Evolutionary conservation across 2,888 invertebrate species (phyloP).

Genomic region (Stramonita haemastoma): DNA sequence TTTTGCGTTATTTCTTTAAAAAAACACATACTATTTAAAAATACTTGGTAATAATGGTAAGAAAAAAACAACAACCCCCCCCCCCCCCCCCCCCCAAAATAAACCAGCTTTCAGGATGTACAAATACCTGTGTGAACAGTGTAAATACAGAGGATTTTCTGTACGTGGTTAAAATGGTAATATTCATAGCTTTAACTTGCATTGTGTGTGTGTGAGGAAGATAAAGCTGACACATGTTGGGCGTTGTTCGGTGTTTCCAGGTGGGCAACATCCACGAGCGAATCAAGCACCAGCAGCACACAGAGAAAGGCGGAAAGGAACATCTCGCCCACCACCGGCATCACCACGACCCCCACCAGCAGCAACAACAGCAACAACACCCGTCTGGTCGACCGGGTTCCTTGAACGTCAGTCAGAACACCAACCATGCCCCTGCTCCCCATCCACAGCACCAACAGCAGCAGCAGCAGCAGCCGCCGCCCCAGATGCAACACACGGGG

Average conservation of each 20-base stretch:
- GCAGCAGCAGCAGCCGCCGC: slow-evolving; percentile 38
- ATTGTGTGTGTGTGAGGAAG: too few species aligned
- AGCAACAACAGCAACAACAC: slow-evolving; percentile 38
- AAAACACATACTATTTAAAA: too few species aligned
- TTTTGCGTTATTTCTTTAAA: too few species aligned
- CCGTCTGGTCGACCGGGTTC: slow-evolving; percentile 22
- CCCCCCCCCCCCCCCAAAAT: too few species aligned
- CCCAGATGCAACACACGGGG: slow-evolving; percentile 20
- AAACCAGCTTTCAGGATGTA: too few species aligned
- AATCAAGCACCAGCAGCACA: slow-evolving; percentile 27
- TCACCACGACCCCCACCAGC: slow-evolving; percentile 38
- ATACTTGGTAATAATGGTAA: too few species aligned
- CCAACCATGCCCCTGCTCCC: slow-evolving; percentile 28
- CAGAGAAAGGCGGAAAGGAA: slow-evolving; percentile 20
- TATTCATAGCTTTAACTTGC: too few species aligned
- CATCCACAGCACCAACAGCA: slow-evolving; percentile 40
- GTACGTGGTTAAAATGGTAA: too few species aligned
- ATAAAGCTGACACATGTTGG: too few species aligned
- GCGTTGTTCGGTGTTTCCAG: not conserved
- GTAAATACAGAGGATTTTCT: too few species aligned
- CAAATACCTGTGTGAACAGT: too few species aligned
- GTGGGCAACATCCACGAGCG: slow-evolving; percentile 38
- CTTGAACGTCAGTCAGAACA: slow-evolving; percentile 23
- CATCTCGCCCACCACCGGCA: slow-evolving; percentile 40
- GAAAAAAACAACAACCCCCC: too few species aligned